Percentiles rank a stretch among this genome's conserved stretches.
These are phyloP conservation scores for Thaumetopoea pityocampa DNA, from an alignment of 1,140 invertebrate species.

Conservation along the genomic window DNA sequence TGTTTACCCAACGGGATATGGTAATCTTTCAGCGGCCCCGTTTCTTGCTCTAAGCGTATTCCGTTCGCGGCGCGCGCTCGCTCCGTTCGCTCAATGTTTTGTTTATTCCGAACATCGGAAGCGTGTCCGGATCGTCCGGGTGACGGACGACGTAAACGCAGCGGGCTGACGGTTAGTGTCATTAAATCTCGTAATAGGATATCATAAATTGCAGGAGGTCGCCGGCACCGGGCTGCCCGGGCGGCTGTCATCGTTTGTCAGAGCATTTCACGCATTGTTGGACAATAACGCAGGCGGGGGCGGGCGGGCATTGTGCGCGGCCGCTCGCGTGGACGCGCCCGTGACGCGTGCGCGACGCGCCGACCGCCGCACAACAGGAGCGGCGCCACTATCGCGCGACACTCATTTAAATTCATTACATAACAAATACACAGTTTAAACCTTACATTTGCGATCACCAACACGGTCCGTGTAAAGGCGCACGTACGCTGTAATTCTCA, in stretches of 20 bases:
- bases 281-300: constrained; percentile 61
- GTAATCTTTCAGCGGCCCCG: constrained; percentile 48
- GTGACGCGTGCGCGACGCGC: constrained; percentile 40
- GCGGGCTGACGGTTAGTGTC: constrained; percentile 46
- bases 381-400: constrained; percentile 36
- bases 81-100: constrained; percentile 26
- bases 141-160: constrained; percentile 35
- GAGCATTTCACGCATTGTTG: constrained; percentile 72
- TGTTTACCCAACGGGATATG: constrained; percentile 61
- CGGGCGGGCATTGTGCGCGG: constrained; percentile 44
- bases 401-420: constrained; percentile 21
- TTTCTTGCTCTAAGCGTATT: constrained; percentile 33
- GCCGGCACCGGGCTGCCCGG: constrained; percentile 47
- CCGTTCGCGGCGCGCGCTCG: constrained; percentile 30
- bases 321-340: constrained; percentile 34
- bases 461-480: constrained; percentile 5
- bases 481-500: constrained; percentile 19
- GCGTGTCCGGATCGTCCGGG: constrained; percentile 21
- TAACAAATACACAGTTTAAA: constrained; percentile 6
- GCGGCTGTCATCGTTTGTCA: constrained; percentile 72
- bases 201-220: constrained; percentile 70
- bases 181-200: constrained; percentile 74
- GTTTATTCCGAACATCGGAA: constrained; percentile 34
- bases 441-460: constrained; percentile 2
- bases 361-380: constrained; percentile 32